Percentiles rank a stretch among this genome's conserved stretches.
These are phyloP conservation scores for Hydropotes inermis DNA, from an alignment of 2,113 vertebrate species.

Conservation along the genomic window DNA sequence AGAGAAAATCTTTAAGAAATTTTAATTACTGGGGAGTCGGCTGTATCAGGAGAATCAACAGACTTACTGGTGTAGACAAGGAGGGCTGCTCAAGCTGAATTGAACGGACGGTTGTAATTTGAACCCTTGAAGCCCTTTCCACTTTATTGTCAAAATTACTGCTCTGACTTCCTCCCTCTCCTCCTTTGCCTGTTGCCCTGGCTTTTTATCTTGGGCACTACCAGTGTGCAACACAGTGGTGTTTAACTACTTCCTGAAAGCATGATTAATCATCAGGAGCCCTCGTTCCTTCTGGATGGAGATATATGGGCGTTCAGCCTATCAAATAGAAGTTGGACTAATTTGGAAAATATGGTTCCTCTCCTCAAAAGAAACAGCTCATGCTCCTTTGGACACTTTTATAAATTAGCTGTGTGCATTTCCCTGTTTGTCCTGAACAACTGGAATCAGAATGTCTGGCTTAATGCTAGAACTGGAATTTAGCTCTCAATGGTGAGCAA, in stretches of 20 bases:
- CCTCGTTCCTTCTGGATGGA: neutral
- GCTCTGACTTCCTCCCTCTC: slow-evolving; percentile 1
- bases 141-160: slow-evolving; percentile 45
- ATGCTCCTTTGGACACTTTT: neutral
- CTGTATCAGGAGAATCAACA: neutral
- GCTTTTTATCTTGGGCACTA: neutral
- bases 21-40: neutral
- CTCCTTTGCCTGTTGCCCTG: slow-evolving; percentile 35
- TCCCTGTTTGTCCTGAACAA: neutral
- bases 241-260: slow-evolving; percentile 41
- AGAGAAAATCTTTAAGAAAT: neutral
- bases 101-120: neutral
- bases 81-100: neutral
- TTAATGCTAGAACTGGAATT: neutral
- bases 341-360: slow-evolving; percentile 59
- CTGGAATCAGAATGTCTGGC: neutral
- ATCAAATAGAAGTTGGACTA: slow-evolving; percentile 9
- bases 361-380: neutral
- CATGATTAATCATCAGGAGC: neutral
- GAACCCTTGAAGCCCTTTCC: neutral
- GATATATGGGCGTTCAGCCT: neutral
- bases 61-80: neutral
- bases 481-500: neutral
- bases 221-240: neutral
- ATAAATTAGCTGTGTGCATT: neutral